These are phyloP conservation scores for Zapus hudsonius DNA, from an alignment of 2,113 vertebrate species.

Conservation along the genomic window DNA sequence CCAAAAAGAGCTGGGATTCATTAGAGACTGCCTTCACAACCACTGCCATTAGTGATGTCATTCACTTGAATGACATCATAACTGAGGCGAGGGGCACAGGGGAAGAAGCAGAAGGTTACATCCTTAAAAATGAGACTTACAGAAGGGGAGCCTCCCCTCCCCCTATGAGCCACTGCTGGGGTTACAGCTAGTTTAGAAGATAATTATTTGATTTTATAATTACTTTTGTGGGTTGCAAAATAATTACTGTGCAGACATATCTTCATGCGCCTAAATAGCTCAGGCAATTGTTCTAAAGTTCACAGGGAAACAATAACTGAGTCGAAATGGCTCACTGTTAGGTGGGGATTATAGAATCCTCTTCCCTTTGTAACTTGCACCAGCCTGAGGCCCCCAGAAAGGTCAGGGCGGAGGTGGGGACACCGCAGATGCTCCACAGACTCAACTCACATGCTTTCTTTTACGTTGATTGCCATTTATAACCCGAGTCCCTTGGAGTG, in stretches of 20 bases:
- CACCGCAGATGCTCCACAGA: not conserved
- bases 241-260: constrained; percentile 75
- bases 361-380: not conserved
- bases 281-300: constrained; percentile 74
- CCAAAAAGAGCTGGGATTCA: constrained; percentile 16
- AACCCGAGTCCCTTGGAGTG: not conserved
- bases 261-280: constrained; percentile 75
- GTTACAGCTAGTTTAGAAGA: constrained; percentile 74
- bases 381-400: constrained; percentile 45
- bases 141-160: constrained; percentile 23
- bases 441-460: not conserved
- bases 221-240: constrained; percentile 81
- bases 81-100: not conserved
- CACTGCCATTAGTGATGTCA: too few species aligned
- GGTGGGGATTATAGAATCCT: constrained; percentile 51
- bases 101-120: not conserved
- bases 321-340: constrained; percentile 50
- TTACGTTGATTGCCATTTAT: not conserved
- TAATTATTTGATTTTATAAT: constrained; percentile 83
- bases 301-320: constrained; percentile 47
- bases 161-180: constrained; percentile 53
- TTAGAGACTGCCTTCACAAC: not conserved
- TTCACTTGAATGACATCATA: constrained; percentile 49
- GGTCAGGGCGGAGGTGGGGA: not conserved
- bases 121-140: constrained; percentile 42